A percentile compares a stretch with the other conserved stretches of the same genome.
Evolutionary conservation across 2,113 vertebrate species (phyloP).

Genomic region (Garra rufa): DNA sequence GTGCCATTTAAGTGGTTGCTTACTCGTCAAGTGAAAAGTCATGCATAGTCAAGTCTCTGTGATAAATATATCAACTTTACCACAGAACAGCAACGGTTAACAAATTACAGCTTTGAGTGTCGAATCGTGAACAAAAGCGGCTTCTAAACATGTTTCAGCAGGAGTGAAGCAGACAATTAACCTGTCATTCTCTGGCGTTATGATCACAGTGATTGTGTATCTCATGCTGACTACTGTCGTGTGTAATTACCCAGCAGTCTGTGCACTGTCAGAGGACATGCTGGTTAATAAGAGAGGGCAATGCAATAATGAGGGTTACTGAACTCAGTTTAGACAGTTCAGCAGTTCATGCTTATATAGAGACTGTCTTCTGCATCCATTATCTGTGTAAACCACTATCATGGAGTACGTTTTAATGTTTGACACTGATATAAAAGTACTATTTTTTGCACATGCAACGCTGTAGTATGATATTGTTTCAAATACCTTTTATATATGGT

Average conservation of each 20-base stretch:
- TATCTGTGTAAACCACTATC: too few relatives aligned
- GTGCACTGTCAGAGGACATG: background rate
- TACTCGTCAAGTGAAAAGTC: background rate
- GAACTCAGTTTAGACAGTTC: background rate
- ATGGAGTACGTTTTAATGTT: too few relatives aligned
- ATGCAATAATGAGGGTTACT: background rate
- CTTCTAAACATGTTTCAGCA: background rate
- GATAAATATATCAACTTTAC: background rate
- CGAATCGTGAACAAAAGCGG: background rate
- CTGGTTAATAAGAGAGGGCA: background rate
- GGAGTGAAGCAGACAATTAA: slow-evolving; percentile 29
- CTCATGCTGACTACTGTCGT: background rate
- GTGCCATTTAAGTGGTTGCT: background rate
- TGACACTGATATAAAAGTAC: too few relatives aligned
- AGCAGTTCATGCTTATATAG: background rate
- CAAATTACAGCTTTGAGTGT: background rate
- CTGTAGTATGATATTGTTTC: too few relatives aligned
- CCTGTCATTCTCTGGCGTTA: background rate
- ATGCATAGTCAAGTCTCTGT: background rate
- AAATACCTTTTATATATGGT: too few relatives aligned
- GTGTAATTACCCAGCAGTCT: slow-evolving; percentile 33
- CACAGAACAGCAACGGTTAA: background rate
- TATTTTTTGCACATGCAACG: too few relatives aligned
- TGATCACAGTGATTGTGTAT: background rate
- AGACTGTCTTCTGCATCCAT: too few relatives aligned